A percentile compares a stretch with the other conserved stretches of the same genome.
phyloP scores from a whole-genome alignment of 2,888 invertebrate species.

The Erynnis tages region DNA sequence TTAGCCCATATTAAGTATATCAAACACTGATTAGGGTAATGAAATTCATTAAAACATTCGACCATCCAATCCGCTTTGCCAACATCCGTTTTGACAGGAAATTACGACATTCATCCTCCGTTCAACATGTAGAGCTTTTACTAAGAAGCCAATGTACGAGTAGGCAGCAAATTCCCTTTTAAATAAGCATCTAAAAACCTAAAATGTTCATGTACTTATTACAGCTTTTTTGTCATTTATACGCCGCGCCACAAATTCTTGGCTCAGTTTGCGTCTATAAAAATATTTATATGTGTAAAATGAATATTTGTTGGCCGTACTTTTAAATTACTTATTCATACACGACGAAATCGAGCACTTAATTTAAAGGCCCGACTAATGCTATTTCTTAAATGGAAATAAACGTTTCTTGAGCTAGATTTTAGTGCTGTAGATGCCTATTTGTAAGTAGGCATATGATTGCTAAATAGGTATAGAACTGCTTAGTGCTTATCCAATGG shows the following conservation, averaged over 20 bases:
- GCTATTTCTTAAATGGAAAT: no score
- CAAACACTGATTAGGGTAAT: no score
- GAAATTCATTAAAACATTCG: not conserved
- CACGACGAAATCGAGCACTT: not conserved
- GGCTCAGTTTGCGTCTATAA: constrained; percentile 5
- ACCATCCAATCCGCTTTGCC: not conserved
- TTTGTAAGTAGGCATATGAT: no score
- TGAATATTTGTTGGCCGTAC: not conserved
- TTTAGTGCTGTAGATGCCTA: no score
- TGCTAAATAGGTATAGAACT: no score
- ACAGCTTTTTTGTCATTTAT: constrained; percentile 9
- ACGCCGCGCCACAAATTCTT: constrained; percentile 7
- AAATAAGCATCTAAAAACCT: not conserved
- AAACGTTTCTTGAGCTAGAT: no score
- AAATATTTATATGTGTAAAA: constrained; percentile 19
- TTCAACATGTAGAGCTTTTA: constrained; percentile 3
- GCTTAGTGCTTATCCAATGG: no score
- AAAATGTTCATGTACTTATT: constrained; percentile 4
- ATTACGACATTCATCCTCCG: not conserved
- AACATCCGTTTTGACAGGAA: constrained; percentile 15
- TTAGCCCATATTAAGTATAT: no score
- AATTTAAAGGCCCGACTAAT: not conserved
- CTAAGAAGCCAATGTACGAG: not conserved
- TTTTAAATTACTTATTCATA: not conserved
- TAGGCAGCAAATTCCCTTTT: constrained; percentile 11